A percentile compares a stretch with the other conserved stretches of the same genome.
These are phyloP conservation scores for Antheraea pernyi DNA, from an alignment of 1,140 invertebrate genomes.

Conservation along the genomic window DNA sequence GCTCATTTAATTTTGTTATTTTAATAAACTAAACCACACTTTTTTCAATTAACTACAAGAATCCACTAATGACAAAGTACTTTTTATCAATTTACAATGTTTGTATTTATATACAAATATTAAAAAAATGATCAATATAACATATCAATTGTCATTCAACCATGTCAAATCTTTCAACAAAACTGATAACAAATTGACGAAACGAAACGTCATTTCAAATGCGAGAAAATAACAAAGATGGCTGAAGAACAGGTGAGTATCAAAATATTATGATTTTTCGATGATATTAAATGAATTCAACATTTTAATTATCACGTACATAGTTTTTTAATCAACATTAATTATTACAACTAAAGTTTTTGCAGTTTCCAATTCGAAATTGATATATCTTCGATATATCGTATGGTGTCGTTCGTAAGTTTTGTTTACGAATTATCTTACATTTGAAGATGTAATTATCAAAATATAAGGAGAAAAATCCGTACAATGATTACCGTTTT, in stretches of 20 bases:
- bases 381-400: not conserved
- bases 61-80: not conserved
- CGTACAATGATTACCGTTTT: not conserved
- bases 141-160: not conserved
- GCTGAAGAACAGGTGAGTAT: constrained; percentile 76
- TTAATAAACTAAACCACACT: not conserved
- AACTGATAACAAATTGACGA: constrained; percentile 10
- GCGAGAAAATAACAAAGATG: constrained; percentile 77
- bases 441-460: not conserved
- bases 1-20: not conserved
- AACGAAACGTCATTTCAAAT: constrained; percentile 69
- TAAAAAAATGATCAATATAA: not conserved
- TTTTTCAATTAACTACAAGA: not conserved
- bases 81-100: too few species aligned
- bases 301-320: not conserved
- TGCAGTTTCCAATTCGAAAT: not conserved
- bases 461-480: not conserved
- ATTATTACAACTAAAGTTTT: not conserved
- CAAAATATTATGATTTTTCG: constrained; percentile 64
- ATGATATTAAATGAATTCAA: constrained; percentile 57
- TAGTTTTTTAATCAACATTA: constrained; percentile 6
- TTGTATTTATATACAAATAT: not conserved
- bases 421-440: not conserved
- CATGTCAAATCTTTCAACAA: not conserved
- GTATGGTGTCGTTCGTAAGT: not conserved